These are phyloP conservation scores for Lasioglossum calceatum DNA, from an alignment of 2,888 invertebrate genomes.

Conservation along the genomic window DNA sequence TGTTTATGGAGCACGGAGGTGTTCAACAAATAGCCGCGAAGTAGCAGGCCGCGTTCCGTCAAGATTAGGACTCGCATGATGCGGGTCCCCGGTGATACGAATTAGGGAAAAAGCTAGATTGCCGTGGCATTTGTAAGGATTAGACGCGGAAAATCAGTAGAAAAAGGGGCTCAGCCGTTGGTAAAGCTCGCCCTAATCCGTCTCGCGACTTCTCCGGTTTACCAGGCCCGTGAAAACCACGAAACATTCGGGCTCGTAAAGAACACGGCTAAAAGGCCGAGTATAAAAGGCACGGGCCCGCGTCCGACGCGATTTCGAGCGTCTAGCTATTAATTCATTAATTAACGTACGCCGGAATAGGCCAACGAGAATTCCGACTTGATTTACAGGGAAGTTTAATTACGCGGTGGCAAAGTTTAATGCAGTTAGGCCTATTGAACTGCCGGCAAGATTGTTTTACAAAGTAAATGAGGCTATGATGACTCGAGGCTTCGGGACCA, in stretches of 20 bases:
- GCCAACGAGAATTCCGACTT: conserved; percentile 53
- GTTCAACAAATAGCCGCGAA: conserved; percentile 60
- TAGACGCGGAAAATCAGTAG: conserved; percentile 71
- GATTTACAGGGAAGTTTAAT: conserved; percentile 79
- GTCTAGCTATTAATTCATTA: conserved; percentile 49
- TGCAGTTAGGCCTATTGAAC: conserved; percentile 80
- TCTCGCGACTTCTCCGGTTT: conserved; percentile 47
- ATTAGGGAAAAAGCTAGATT: conserved; percentile 76
- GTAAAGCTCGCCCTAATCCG: conserved; percentile 65
- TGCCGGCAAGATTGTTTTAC: conserved; percentile 81
- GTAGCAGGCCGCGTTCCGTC: conserved; percentile 73
- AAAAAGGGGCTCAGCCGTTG: conserved; percentile 56
- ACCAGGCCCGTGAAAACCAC: neutral
- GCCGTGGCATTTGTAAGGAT: conserved; percentile 79
- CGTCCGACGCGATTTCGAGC: neutral
- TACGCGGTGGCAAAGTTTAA: conserved; percentile 81
- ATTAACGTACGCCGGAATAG: conserved; percentile 51
- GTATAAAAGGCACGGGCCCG: neutral
- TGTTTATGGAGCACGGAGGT: conserved; percentile 61
- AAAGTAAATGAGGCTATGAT: conserved; percentile 83
- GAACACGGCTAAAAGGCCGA: neutral
- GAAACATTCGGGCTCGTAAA: conserved; percentile 6
- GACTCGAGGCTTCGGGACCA: conserved; percentile 82
- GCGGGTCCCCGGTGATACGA: conserved; percentile 75
- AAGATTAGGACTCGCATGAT: conserved; percentile 78